phyloP scores from a whole-genome alignment of 2,888 invertebrate genomes.

The Dynastes grantii region DNA sequence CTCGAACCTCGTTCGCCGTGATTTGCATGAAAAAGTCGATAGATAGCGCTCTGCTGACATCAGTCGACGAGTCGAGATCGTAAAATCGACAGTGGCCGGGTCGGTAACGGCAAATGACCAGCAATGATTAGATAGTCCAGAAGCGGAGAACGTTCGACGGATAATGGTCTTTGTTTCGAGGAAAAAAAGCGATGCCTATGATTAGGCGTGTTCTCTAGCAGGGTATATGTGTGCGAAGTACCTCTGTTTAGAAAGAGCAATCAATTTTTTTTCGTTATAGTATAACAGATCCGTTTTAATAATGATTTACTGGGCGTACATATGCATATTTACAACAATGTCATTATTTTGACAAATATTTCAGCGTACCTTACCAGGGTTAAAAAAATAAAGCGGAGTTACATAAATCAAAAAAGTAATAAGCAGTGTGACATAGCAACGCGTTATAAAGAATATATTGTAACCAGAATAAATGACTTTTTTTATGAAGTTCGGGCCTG shows the following conservation, averaged over 20 bases:
- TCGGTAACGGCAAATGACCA: conserved; percentile 33
- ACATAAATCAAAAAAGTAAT: conserved; percentile 11
- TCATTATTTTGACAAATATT: too few relatives aligned
- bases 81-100: conserved; percentile 35
- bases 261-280: too few relatives aligned
- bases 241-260: too few relatives aligned
- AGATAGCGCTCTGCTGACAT: conserved; percentile 54
- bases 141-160: background rate
- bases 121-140: conserved; percentile 30
- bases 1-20: conserved; percentile 50
- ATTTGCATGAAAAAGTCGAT: conserved; percentile 61
- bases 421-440: background rate
- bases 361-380: background rate
- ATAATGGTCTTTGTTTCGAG: conserved; percentile 17
- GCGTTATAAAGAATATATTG: background rate
- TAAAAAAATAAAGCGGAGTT: background rate
- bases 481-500: too few relatives aligned
- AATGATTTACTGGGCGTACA: background rate
- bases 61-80: conserved; percentile 55
- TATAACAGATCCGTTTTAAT: background rate
- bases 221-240: too few relatives aligned
- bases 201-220: too few relatives aligned
- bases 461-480: background rate
- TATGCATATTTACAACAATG: background rate
- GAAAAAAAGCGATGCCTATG: background rate